Percentiles rank a stretch among this genome's conserved stretches.
phyloP scores from a whole-genome alignment of 35 echinoderm and acorn worm species.

The Ptychodera flava region DNA sequence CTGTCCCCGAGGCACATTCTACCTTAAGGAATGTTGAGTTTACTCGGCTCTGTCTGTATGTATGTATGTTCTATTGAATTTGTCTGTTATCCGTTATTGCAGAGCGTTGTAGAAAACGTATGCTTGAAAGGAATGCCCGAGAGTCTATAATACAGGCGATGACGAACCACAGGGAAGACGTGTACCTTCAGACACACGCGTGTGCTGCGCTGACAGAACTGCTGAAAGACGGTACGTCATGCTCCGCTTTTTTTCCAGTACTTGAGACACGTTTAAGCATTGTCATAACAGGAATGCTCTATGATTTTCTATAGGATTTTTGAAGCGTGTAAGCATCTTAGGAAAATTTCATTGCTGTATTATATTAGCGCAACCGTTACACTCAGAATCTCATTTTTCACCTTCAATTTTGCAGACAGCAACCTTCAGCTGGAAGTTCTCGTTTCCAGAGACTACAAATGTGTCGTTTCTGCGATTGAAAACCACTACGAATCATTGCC shows the following conservation, averaged over 20 bases:
- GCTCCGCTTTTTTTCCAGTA: too few relatives aligned
- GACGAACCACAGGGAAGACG: neutral
- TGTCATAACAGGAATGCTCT: too few relatives aligned
- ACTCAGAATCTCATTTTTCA: neutral
- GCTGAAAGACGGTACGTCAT: neutral
- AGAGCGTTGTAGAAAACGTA: neutral
- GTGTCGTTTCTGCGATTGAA: neutral
- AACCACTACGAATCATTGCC: neutral
- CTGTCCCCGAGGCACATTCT: too few relatives aligned
- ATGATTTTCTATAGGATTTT: too few relatives aligned
- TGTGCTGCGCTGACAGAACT: neutral
- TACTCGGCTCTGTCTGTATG: too few relatives aligned
- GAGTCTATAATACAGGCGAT: neutral
- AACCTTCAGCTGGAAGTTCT: neutral
- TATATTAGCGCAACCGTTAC: neutral
- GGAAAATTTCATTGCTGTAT: too few relatives aligned
- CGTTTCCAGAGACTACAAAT: neutral
- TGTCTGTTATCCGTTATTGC: too few relatives aligned
- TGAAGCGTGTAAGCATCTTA: too few relatives aligned
- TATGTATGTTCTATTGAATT: too few relatives aligned
- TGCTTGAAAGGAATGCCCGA: neutral
- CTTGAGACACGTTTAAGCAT: too few relatives aligned
- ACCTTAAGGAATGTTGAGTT: too few relatives aligned
- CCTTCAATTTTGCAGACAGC: too few relatives aligned
- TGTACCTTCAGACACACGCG: neutral